Conservation (phyloP, 2,113 vertebrate genomes). For the Penelope pileata region DNA sequence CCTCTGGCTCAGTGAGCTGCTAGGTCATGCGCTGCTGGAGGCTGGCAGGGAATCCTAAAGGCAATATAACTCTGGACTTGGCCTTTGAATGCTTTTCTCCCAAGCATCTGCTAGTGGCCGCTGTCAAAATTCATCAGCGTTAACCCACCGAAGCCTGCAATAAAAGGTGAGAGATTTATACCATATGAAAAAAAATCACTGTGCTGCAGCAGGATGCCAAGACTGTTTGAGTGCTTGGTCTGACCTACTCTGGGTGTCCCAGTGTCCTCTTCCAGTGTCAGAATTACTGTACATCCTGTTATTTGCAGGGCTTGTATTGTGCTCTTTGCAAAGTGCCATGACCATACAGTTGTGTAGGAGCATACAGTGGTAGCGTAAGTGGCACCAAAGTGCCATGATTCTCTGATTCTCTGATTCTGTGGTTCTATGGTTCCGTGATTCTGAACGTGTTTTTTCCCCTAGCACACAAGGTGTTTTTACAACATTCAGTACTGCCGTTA, state of each 20-base stretch:
- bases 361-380: not conserved
- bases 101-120: not conserved
- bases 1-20: not conserved
- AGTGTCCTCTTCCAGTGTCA: not conserved
- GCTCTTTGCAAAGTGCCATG: not conserved
- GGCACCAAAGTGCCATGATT: too few relatives aligned
- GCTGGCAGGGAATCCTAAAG: not conserved
- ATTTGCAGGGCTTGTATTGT: not conserved
- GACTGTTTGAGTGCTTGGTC: not conserved
- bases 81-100: not conserved
- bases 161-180: not conserved
- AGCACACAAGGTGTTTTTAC: not conserved
- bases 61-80: not conserved
- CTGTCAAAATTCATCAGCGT: not conserved
- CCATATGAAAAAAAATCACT: not conserved
- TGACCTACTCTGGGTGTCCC: not conserved
- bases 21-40: not conserved
- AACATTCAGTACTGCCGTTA: not conserved
- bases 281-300: not conserved
- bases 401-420: too few relatives aligned
- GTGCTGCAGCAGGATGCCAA: not conserved
- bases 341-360: too few relatives aligned
- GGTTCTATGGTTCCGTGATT: not conserved
- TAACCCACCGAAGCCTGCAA: not conserved
- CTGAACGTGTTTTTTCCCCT: not conserved